phyloP scores from a whole-genome alignment of 1,140 invertebrate genomes.

The Tetranychus cinnabarinus region DNA sequence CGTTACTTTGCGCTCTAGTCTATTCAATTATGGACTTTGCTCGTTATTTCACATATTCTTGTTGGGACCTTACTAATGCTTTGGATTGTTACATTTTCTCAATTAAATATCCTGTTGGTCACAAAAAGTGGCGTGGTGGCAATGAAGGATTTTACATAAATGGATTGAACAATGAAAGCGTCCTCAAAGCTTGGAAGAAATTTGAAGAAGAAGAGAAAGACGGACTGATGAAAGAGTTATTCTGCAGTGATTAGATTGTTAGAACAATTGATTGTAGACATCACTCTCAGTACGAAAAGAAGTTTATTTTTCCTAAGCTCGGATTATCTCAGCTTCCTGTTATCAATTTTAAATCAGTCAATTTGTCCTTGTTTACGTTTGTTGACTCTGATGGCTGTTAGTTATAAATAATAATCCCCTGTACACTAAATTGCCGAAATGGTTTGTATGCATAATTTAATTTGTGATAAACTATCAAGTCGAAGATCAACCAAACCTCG shows the following conservation, averaged over 20 bases:
- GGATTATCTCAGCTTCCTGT: too few relatives aligned
- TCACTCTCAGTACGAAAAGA: too few relatives aligned
- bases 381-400: too few relatives aligned
- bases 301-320: too few relatives aligned
- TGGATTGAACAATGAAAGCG: slow-evolving; percentile 11
- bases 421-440: too few relatives aligned
- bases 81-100: slow-evolving; percentile 11
- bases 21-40: slow-evolving; percentile 13
- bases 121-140: slow-evolving; percentile 7
- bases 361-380: too few relatives aligned
- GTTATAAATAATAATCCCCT: too few relatives aligned
- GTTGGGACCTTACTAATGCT: slow-evolving; percentile 13
- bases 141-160: slow-evolving; percentile 12
- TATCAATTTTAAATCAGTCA: too few relatives aligned
- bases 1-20: slow-evolving; percentile 11
- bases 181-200: neutral
- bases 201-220: neutral
- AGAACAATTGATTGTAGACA: too few relatives aligned
- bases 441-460: too few relatives aligned
- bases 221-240: neutral
- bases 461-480: too few relatives aligned
- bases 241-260: neutral
- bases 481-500: too few relatives aligned
- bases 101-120: slow-evolving; percentile 11
- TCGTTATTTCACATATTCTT: slow-evolving; percentile 12